phyloP scores from a whole-genome alignment of 2,113 vertebrate species.

The Carassius carassius region DNA sequence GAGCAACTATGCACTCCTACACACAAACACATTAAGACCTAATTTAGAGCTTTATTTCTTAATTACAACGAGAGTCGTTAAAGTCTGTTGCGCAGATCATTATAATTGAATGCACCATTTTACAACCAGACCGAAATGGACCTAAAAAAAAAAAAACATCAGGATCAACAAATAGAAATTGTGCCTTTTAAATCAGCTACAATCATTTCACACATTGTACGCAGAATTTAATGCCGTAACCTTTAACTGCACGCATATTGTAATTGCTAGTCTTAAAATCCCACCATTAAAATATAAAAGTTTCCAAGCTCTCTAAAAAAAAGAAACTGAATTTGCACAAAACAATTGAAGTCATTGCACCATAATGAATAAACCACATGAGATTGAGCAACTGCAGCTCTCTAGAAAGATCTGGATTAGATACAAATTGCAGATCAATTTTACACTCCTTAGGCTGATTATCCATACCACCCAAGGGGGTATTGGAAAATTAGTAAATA shows the following conservation, averaged over 20 bases:
- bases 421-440: neutral
- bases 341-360: conserved; percentile 2
- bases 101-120: conserved; percentile 37
- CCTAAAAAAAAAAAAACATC: neutral
- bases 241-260: conserved; percentile 21
- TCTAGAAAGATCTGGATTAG: neutral
- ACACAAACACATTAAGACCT: conserved; percentile 31
- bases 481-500: neutral
- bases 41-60: conserved; percentile 36
- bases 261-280: neutral
- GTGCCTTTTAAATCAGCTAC: conserved; percentile 24
- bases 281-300: neutral
- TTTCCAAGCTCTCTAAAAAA: neutral
- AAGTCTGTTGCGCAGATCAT: conserved; percentile 32
- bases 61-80: conserved; percentile 44
- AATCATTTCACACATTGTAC: conserved; percentile 5
- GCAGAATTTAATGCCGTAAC: neutral
- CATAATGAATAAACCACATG: conserved; percentile 26
- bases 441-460: neutral
- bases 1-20: conserved; percentile 3
- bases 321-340: neutral
- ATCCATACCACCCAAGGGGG: neutral
- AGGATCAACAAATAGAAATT: conserved; percentile 38
- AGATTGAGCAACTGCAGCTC: conserved; percentile 4
- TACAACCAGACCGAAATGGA: conserved; percentile 9